Evolutionary conservation across 2,113 vertebrate species (phyloP).

Genomic region (Scomber japonicus): DNA sequence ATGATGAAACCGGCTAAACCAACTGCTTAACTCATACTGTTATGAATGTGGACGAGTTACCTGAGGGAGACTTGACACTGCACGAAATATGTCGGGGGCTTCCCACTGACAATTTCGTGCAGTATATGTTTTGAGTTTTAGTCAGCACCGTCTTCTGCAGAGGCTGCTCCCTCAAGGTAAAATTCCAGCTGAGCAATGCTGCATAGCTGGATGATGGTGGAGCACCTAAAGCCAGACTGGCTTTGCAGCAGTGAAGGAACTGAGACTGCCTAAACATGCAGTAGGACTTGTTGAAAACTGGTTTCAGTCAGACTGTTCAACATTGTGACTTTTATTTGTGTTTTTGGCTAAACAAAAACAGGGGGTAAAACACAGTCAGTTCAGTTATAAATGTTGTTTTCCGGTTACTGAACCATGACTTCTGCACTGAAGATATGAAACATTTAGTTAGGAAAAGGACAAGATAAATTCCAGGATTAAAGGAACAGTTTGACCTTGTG

Average conservation of each 20-base stretch:
- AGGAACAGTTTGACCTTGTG: too few relatives aligned
- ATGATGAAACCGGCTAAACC: slow-evolving; percentile 1
- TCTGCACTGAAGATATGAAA: neutral
- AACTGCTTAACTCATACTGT: neutral
- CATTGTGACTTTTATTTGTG: neutral
- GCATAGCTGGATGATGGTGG: slow-evolving; percentile 27
- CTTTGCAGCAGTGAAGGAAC: slow-evolving; percentile 21
- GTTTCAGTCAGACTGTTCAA: neutral
- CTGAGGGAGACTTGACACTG: slow-evolving; percentile 5
- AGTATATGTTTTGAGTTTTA: neutral
- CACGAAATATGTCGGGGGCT: slow-evolving; percentile 11
- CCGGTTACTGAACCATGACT: neutral
- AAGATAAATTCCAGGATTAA: too few relatives aligned
- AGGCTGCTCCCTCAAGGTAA: slow-evolving; percentile 58
- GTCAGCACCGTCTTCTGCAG: slow-evolving; percentile 29
- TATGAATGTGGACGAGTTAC: neutral
- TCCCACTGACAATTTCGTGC: slow-evolving; percentile 25
- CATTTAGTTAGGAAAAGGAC: too few relatives aligned
- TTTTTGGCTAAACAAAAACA: neutral
- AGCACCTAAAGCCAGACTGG: slow-evolving; percentile 39
- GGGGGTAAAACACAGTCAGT: neutral
- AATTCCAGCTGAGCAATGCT: slow-evolving; percentile 50
- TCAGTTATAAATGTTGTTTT: neutral
- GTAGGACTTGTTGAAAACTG: neutral
- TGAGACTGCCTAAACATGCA: slow-evolving; percentile 27